Conservation (phyloP, 2,113 vertebrate species). For the Psilopogon haemacephalus region DNA sequence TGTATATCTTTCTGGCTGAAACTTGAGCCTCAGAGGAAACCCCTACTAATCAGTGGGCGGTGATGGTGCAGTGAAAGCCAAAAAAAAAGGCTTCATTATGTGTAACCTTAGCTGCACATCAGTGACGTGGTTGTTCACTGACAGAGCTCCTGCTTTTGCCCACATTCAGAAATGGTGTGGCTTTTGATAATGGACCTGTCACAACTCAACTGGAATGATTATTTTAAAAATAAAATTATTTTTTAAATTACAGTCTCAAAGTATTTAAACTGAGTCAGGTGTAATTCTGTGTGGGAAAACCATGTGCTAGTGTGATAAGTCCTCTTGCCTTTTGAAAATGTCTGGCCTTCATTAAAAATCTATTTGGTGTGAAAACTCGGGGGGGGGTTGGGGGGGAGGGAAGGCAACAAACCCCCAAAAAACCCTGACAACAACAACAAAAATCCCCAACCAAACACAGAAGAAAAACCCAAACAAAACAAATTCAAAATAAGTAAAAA, state of each 20-base stretch:
- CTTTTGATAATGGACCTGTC: background rate
- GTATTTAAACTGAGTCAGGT: background rate
- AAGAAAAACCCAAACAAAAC: background rate
- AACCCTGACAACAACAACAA: too few species aligned
- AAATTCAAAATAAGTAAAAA: too few species aligned
- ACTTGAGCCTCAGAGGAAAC: background rate
- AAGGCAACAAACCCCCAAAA: rapidly evolving
- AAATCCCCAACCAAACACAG: too few species aligned
- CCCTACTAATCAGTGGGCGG: background rate
- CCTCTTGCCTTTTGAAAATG: background rate
- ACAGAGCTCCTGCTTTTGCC: background rate
- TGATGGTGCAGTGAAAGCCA: background rate
- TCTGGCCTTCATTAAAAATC: background rate
- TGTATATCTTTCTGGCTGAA: background rate
- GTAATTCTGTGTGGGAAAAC: background rate
- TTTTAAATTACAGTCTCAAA: background rate
- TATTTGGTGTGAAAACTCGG: background rate
- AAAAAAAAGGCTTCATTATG: background rate
- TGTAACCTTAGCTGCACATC: background rate
- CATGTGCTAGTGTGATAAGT: background rate
- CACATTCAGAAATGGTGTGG: background rate
- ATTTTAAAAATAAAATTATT: background rate
- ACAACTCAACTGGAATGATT: background rate
- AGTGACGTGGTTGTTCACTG: background rate
- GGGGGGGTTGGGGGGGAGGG: too few species aligned